Evolutionary conservation across 2,113 vertebrate genomes (phyloP), one percentile per base, ranked within the genome.

Genomic region (Clarias gariepinus): DNA sequence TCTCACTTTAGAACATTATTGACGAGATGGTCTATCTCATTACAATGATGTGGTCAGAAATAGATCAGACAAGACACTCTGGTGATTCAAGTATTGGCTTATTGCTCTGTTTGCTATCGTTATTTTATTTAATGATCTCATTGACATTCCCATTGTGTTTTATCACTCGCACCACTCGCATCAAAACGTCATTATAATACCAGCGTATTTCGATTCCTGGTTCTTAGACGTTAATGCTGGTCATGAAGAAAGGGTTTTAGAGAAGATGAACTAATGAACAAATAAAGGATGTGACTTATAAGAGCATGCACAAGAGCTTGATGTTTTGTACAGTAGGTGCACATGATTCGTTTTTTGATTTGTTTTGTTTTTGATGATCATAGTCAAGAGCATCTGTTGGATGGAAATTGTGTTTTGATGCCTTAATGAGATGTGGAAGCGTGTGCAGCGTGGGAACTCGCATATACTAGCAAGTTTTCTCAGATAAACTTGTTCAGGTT

Each of bases 81-180:
- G 33, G 23, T 74, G 68, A 84, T 84, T n/a, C 16, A 57, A n/a
- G 74, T 74, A 74, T 73, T 30, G 57, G 52, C 8, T 83, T 36
- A 71, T 74, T 58, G 69, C 64, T 58, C 30, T 73, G 28, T 23
- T 58, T 84, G 53, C 30, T n/a, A 36, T 73, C 53, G 25, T 84
- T 58, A 73, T 84, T 73, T 41, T 71, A 69, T 73, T 58, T 73
- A 73, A 58, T 41, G 53, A 60, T 23, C 82, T 84, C 30, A 47
- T 84, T 74, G 53, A 2, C 53, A 5, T 16, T 33, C 18, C 12
- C n/a, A 1, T 69, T 57, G 21, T 57, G 64, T 57, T 83, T 68
- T 52, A n/a, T 82, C 80, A 66, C 63, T 21, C 16, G 25, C 3
- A 33, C n/a, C 66, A 55, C 9, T 69, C n/a, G 21, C n/a, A 12